phyloP scores from a whole-genome alignment of 2,888 invertebrate species.

The Neoascia interrupta region DNA sequence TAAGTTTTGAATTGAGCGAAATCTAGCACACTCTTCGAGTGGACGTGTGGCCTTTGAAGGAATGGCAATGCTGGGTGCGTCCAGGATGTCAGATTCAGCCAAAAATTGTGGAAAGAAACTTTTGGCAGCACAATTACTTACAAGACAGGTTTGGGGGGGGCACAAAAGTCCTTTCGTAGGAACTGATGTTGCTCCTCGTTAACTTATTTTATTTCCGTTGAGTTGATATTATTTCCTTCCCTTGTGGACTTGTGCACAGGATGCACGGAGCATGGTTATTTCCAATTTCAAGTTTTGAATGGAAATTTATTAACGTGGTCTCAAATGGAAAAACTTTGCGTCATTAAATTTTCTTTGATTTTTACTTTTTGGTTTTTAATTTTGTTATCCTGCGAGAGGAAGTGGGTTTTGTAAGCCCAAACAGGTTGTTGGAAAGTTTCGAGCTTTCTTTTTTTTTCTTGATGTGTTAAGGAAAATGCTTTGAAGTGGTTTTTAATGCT shows the following conservation, averaged over 20 bases:
- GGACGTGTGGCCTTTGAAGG: too few relatives aligned
- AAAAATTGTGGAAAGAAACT: too few relatives aligned
- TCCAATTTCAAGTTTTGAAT: constrained; percentile 61
- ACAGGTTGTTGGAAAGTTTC: background rate
- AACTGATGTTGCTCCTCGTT: constrained; percentile 28
- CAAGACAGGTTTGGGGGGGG: background rate
- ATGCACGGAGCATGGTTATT: constrained; percentile 33
- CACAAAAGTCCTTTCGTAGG: constrained; percentile 2
- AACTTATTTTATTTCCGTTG: constrained; percentile 53
- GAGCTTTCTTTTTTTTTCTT: background rate
- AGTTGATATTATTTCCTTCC: constrained; percentile 22
- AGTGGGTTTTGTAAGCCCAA: background rate
- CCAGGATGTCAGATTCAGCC: too few relatives aligned
- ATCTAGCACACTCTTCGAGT: constrained; percentile 6
- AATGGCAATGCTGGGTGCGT: too few relatives aligned
- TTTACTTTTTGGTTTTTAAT: background rate
- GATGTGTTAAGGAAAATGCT: constrained; percentile 24
- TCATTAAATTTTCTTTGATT: constrained; percentile 30
- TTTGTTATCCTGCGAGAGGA: background rate
- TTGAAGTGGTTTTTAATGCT: constrained; percentile 19
- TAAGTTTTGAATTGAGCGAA: constrained; percentile 50
- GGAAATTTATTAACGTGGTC: constrained; percentile 47
- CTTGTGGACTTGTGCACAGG: background rate
- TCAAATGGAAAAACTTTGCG: constrained; percentile 55
- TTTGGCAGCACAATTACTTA: too few relatives aligned